Evolutionary conservation across 2,113 vertebrate species (phyloP).

Genomic region (Brachyistius frenatus): DNA sequence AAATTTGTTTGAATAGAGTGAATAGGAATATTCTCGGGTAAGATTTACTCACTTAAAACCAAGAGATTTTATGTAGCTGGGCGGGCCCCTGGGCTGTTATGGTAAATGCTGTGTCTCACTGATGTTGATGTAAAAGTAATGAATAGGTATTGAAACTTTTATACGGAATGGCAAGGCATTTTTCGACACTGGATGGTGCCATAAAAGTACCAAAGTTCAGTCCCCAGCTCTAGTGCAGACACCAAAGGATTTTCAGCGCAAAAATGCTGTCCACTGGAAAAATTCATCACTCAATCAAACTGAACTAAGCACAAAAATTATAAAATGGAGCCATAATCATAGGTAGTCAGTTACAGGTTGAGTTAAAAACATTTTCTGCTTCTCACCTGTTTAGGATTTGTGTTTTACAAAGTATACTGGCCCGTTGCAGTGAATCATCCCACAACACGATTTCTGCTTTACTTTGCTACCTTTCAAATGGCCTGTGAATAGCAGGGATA

Average conservation of each 20-base stretch:
- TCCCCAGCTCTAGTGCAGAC: too few species aligned
- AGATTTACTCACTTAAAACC: too few species aligned
- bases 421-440: constrained; percentile 11
- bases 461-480: constrained; percentile 47
- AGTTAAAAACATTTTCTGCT: neutral
- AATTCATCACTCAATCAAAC: neutral
- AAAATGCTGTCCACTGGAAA: constrained; percentile 18
- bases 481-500: constrained; percentile 25
- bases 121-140: too few species aligned
- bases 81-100: too few species aligned
- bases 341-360: neutral
- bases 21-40: too few species aligned
- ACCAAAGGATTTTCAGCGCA: neutral
- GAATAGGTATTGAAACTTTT: too few species aligned
- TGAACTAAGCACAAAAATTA: neutral
- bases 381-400: neutral
- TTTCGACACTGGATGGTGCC: too few species aligned
- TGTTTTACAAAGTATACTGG: neutral
- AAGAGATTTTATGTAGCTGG: too few species aligned
- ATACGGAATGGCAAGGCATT: too few species aligned
- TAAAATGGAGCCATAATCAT: neutral
- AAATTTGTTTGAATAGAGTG: too few species aligned
- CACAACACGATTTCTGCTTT: constrained; percentile 13
- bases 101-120: too few species aligned
- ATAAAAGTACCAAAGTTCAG: too few species aligned